Percentiles rank a stretch among this genome's conserved stretches.
Conservation (phyloP, 2,888 invertebrate species). For the Tyria jacobaeae region DNA sequence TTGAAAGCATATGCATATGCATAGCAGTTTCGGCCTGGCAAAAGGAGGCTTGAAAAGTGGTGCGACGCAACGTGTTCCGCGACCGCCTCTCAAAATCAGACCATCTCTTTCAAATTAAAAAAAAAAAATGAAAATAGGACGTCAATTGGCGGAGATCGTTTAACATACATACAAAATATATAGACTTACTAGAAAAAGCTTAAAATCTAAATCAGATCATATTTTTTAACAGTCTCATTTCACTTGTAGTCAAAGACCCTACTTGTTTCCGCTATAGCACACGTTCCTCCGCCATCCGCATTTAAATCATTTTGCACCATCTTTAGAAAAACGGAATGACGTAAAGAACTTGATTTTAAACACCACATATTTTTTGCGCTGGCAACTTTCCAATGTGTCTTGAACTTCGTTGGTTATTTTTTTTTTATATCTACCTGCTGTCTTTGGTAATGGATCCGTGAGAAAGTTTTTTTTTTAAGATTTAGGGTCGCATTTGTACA, state of each 20-base stretch:
- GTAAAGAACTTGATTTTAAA: background rate
- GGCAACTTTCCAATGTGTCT: slow-evolving; percentile 13
- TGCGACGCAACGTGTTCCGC: no score
- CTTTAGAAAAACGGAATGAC: background rate
- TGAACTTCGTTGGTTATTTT: background rate
- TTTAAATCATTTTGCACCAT: background rate
- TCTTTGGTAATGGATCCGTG: slow-evolving; percentile 27
- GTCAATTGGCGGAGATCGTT: no score
- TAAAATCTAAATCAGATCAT: no score
- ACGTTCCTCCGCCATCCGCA: background rate
- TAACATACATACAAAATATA: no score
- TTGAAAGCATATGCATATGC: no score
- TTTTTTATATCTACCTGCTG: slow-evolving; percentile 26
- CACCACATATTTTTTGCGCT: slow-evolving; percentile 22
- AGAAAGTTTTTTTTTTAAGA: slow-evolving; percentile 20
- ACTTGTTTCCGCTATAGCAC: background rate
- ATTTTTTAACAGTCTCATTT: no score
- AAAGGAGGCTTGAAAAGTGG: no score
- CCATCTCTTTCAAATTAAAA: no score
- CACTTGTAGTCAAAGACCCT: background rate
- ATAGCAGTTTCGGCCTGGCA: no score
- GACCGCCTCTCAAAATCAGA: no score
- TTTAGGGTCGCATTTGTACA: background rate
- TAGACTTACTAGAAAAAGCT: no score
- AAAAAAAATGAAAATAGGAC: no score